These are phyloP conservation scores for Otus sunia DNA, from an alignment of 2,113 vertebrate species.

Conservation along the genomic window DNA sequence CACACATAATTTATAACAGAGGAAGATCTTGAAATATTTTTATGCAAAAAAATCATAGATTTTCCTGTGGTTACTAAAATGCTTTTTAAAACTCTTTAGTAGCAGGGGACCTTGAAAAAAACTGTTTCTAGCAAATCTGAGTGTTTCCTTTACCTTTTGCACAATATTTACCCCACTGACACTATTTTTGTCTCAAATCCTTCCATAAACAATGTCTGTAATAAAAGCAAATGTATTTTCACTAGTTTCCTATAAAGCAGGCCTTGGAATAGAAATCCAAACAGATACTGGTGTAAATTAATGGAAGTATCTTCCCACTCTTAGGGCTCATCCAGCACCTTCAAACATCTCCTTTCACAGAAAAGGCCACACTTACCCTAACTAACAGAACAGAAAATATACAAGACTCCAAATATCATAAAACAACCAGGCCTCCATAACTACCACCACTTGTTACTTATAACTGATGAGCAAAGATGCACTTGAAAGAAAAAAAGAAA, in stretches of 20 bases:
- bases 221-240: slow-evolving; percentile 67
- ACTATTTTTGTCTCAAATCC: slow-evolving; percentile 55
- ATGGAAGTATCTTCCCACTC: not conserved
- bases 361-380: slow-evolving; percentile 29
- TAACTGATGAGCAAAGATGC: slow-evolving; percentile 32
- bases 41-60: slow-evolving; percentile 71
- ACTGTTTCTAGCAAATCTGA: slow-evolving; percentile 60
- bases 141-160: slow-evolving; percentile 50
- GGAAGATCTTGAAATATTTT: slow-evolving; percentile 70
- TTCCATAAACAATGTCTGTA: slow-evolving; percentile 57
- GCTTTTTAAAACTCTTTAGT: slow-evolving; percentile 61
- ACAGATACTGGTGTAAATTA: slow-evolving; percentile 13
- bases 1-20: slow-evolving; percentile 61
- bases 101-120: slow-evolving; percentile 31
- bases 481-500: not conserved
- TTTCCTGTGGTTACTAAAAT: slow-evolving; percentile 65
- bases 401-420: slow-evolving; percentile 45
- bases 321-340: not conserved
- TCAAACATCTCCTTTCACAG: not conserved
- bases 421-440: not conserved
- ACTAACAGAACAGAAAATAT: slow-evolving; percentile 37
- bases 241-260: slow-evolving; percentile 16
- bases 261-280: slow-evolving; percentile 10
- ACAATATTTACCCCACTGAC: slow-evolving; percentile 59
- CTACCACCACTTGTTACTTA: slow-evolving; percentile 14